A percentile compares a stretch with the other conserved stretches of the same genome.
phyloP scores from a whole-genome alignment of 1,140 invertebrate genomes.

The Papilio machaon region DNA sequence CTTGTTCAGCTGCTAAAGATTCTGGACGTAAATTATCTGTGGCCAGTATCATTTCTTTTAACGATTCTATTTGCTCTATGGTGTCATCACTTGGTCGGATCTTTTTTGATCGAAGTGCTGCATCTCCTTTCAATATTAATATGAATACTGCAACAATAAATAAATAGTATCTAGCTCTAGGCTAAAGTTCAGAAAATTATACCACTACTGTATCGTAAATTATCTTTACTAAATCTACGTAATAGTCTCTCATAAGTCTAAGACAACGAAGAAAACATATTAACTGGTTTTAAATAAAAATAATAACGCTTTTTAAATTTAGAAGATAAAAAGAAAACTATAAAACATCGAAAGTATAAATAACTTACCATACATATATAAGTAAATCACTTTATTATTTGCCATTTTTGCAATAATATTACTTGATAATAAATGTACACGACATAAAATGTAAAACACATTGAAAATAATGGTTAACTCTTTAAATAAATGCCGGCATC shows the following conservation, averaged over 20 bases:
- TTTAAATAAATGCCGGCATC: slow-evolving; percentile 13
- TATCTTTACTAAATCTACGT: not conserved
- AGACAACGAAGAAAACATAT: not conserved
- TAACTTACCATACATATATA: not conserved
- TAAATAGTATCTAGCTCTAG: not conserved
- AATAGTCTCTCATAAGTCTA: not conserved
- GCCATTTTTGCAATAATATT: not conserved
- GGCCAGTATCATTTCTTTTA: slow-evolving; percentile 19
- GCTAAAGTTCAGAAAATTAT: not conserved
- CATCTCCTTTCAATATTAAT: not conserved
- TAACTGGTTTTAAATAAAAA: not conserved
- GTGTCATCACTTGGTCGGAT: not conserved
- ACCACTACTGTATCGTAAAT: not conserved
- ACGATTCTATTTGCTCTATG: slow-evolving; percentile 1
- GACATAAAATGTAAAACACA: not conserved
- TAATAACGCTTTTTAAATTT: not conserved
- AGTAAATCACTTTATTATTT: not conserved
- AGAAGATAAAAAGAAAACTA: not conserved
- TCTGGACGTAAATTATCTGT: slow-evolving; percentile 7
- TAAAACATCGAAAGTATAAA: not conserved
- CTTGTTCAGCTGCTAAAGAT: not conserved
- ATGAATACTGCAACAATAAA: slow-evolving; percentile 9
- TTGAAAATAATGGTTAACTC: not conserved
- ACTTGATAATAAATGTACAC: not conserved
- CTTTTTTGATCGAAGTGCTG: not conserved